Percentiles rank a stretch among this genome's conserved stretches.
Conservation (phyloP, 2,113 vertebrate species). For the Python bivittatus region DNA sequence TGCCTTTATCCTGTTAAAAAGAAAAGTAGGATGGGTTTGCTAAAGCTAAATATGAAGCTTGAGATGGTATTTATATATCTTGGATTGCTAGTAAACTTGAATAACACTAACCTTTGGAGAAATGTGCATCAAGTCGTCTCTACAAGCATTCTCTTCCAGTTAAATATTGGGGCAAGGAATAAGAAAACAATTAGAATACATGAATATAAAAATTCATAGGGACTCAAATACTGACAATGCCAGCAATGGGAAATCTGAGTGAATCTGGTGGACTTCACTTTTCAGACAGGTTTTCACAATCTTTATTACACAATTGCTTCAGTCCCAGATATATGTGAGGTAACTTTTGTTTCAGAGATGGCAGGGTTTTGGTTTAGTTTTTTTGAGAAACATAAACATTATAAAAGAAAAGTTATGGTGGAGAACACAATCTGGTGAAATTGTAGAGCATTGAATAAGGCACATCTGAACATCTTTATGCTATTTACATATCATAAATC, state of each 20-base stretch:
- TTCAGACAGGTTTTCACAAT: not conserved
- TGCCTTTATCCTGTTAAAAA: not conserved
- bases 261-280: not conserved
- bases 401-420: too few species aligned
- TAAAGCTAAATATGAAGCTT: not conserved
- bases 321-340: not conserved
- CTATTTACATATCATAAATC: not conserved
- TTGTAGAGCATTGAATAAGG: not conserved
- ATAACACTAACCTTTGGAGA: not conserved
- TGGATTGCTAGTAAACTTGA: not conserved
- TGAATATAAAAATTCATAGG: not conserved
- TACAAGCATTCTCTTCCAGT: not conserved
- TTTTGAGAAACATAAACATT: too few species aligned
- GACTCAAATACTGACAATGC: not conserved
- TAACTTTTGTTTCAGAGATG: not conserved
- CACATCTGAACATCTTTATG: not conserved
- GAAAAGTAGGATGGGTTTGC: not conserved
- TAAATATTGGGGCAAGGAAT: not conserved
- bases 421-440: too few species aligned
- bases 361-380: too few species aligned
- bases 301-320: not conserved
- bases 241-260: not conserved
- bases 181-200: not conserved
- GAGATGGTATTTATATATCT: not conserved
- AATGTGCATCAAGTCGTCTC: not conserved